Base-by-base conservation (phyloP, 2,888 invertebrate species). In the Charanyca ferruginea region DNA sequence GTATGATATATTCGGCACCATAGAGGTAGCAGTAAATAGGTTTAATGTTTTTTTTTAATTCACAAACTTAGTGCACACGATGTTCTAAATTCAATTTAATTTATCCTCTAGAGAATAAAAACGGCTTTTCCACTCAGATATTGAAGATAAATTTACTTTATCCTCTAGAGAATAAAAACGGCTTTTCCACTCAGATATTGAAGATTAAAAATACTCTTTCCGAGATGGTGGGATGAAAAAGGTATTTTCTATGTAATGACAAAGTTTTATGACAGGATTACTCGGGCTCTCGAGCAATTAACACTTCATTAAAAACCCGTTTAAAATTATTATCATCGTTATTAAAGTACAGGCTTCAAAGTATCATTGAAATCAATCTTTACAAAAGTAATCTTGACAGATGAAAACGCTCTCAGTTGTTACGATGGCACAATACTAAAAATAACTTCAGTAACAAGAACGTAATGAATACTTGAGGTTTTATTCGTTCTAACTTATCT, bases 401-500 rank as follows among this genome's bases (percentile, higher is more conserved):
- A n/a, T 44, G 11, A 28, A 23, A 63, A 51, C 11, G n/a, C 44
- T n/a, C n/a, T n/a, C 23, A 11, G 38, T 18, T 3, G 22, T 52
- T 20, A 20, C 8, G 44, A 44, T 20, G 1, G 32, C 1, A 13
- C 11, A 11, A 68, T n/a, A 22, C 9, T 51, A 23, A 18, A 48
- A 22, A 16, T 4, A 42, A 25, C 23, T 48, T 45, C 11, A 48
- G 25, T 51, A 41, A 18, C 8, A 32, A 32, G 9, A 38, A 9
- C 38, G 41, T 45, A 20, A 52, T 18, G 41, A 59, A 65, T 41
- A 48, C 47, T 55, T 49, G 35, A 42, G 47, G 20, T 7, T 32
- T 23, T 52, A 35, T 53, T 59, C 45, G 9, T 16, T 35, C 8
- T 9, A 77, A 61, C 66, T 72, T 65, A 57, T 58, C 45, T 65